Evolutionary conservation across 2,888 invertebrate species (phyloP), one percentile per base, ranked within the genome.

Genomic region (Protonemura montana): DNA sequence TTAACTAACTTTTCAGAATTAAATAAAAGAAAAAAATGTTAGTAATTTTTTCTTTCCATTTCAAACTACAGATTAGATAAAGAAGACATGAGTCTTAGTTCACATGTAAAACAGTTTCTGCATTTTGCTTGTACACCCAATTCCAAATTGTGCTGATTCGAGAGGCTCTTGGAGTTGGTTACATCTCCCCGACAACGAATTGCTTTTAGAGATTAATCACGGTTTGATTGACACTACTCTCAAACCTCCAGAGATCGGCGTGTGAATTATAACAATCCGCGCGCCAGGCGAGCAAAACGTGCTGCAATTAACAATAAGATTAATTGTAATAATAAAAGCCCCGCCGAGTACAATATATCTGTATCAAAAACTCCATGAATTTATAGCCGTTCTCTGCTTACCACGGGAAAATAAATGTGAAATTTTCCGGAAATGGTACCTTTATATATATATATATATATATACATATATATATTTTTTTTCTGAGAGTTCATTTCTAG

Each of bases 241-340:
- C 16, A 21, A 5, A 21, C 59, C 59, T 59, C 59, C 21, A 21
- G 59, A 59, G 59, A 59, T 59, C 21, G 59, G 59, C n/a, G n/a
- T 59, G 59, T 59, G 59, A 59, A 59, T 59, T 59, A 59, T 59
- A 10, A 59, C 59, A 59, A 59, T 59, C 21, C 59, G 59, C 59
- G 21, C 59, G 13, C 6, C 59, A 59, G 59, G 6, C 59, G 59
- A 59, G 59, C 59, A 21, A 59, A 59, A 21, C 59, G 59, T 21
- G 59, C 59, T 59, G 59, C 59, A 59, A 59, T 59, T 59, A 59
- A 59, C 59, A 59, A 26, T 78, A 78, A 82, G 82, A 82, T 82
- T 82, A 41, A 82, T 82, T 25, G 82, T 82, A 41, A 82, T 82
- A 82, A 82, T 82, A 82, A 82, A 41, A 41, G 42, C 82, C 1